Evolutionary conservation across 2,113 vertebrate species (phyloP).

Genomic region (Bubo bubo): DNA sequence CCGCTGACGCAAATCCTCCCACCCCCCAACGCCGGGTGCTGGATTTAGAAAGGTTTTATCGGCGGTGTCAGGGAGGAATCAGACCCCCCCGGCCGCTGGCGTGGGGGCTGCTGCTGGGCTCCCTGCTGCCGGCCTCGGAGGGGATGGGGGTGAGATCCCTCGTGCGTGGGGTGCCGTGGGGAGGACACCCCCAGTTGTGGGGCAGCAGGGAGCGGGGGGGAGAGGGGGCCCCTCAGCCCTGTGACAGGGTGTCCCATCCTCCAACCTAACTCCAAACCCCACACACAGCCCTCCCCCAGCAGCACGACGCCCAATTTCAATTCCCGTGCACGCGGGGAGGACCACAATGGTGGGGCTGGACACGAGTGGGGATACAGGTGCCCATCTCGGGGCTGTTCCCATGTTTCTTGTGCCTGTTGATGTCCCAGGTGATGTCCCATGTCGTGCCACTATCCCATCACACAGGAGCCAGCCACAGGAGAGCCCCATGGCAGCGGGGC

Average conservation of each 20-base stretch:
- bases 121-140: no score
- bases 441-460: fast-evolving
- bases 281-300: not conserved
- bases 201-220: not conserved
- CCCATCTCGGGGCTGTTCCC: not conserved
- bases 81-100: not conserved
- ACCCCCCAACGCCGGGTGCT: not conserved
- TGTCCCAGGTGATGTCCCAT: not conserved
- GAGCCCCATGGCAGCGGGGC: fast-evolving
- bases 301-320: fast-evolving
- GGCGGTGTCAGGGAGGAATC: not conserved
- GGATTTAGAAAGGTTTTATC: constrained; percentile 10
- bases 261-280: not conserved
- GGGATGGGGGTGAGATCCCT: no score
- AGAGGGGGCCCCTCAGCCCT: no score
- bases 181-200: not conserved
- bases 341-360: fast-evolving
- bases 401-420: fast-evolving
- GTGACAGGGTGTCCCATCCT: not conserved
- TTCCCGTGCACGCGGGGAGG: not conserved
- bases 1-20: constrained; percentile 62
- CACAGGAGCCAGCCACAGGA: not conserved
- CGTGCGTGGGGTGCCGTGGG: fast-evolving
- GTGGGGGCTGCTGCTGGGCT: not conserved
- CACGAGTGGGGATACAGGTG: fast-evolving